Percentiles rank a stretch among this genome's conserved stretches.
Conservation (phyloP, 2,113 vertebrate species). For the Oplegnathus fasciatus region DNA sequence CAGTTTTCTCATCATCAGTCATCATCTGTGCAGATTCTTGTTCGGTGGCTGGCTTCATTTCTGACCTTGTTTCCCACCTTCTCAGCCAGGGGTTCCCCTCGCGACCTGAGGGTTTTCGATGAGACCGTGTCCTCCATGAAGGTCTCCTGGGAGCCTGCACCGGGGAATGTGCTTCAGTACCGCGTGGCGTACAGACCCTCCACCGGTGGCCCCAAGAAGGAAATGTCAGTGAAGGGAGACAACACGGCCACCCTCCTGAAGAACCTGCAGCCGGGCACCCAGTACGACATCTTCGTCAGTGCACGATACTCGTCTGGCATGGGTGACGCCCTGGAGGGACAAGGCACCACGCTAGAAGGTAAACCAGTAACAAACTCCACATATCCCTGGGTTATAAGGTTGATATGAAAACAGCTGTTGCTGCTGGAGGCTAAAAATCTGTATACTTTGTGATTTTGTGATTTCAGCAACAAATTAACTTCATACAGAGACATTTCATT, state of each 20-base stretch:
- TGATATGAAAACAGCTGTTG: no score
- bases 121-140: constrained; percentile 87
- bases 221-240: constrained; percentile 84
- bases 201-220: constrained; percentile 85
- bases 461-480: no score
- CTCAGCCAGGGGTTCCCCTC: constrained; percentile 88
- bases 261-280: constrained; percentile 85
- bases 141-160: constrained; percentile 87
- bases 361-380: constrained; percentile 28
- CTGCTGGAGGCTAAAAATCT: neutral
- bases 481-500: neutral
- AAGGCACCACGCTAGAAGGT: constrained; percentile 91
- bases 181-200: constrained; percentile 84
- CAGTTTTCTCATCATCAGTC: no score
- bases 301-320: constrained; percentile 88
- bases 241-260: constrained; percentile 80
- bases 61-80: neutral
- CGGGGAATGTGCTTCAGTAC: constrained; percentile 88
- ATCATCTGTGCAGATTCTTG: neutral
- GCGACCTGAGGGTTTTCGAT: constrained; percentile 87
- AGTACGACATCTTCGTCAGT: constrained; percentile 86
- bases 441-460: neutral
- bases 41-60: neutral
- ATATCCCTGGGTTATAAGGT: neutral
- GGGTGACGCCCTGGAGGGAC: constrained; percentile 87